phyloP scores from a whole-genome alignment of 2,888 invertebrate species.

The Drosophila planitibia region DNA sequence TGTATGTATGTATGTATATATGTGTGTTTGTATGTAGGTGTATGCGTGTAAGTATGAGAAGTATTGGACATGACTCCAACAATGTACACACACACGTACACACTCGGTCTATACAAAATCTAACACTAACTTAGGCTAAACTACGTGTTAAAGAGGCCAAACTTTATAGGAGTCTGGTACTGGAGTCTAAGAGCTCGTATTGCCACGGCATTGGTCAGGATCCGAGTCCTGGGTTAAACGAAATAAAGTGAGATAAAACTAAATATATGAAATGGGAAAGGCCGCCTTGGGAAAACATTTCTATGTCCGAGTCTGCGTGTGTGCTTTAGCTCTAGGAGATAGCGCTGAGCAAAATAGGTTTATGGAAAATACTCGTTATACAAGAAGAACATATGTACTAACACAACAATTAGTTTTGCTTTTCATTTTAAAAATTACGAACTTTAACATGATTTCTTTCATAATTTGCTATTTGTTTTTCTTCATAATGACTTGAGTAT shows the following conservation, averaged over 20 bases:
- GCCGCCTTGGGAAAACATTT: constrained; percentile 62
- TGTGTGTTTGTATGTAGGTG: constrained; percentile 16
- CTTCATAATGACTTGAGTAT: constrained; percentile 57
- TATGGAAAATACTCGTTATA: constrained; percentile 48
- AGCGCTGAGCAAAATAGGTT: constrained; percentile 75
- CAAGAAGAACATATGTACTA: constrained; percentile 53
- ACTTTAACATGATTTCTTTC: constrained; percentile 57
- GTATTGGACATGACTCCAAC: constrained; percentile 37
- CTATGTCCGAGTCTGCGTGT: constrained; percentile 16
- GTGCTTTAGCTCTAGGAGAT: constrained; percentile 66
- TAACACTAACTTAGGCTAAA: constrained; percentile 69
- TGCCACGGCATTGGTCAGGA: constrained; percentile 52
- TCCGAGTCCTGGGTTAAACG: constrained; percentile 31
- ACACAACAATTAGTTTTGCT: constrained; percentile 57
- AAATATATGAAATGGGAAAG: constrained; percentile 52
- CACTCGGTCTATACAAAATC: constrained; percentile 65
- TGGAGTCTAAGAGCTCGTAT: constrained; percentile 72
- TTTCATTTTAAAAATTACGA: constrained; percentile 63
- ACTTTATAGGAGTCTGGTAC: constrained; percentile 39
- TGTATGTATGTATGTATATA: constrained; percentile 2
- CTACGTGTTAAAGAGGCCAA: constrained; percentile 47
- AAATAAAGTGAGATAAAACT: neutral
- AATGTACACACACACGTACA: constrained; percentile 38
- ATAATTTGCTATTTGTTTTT: constrained; percentile 12
- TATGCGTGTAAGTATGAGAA: constrained; percentile 36